Evolutionary conservation across 1,140 invertebrate species (phyloP), one percentile per base, ranked within the genome.

Genomic region (Magallana angulata): DNA sequence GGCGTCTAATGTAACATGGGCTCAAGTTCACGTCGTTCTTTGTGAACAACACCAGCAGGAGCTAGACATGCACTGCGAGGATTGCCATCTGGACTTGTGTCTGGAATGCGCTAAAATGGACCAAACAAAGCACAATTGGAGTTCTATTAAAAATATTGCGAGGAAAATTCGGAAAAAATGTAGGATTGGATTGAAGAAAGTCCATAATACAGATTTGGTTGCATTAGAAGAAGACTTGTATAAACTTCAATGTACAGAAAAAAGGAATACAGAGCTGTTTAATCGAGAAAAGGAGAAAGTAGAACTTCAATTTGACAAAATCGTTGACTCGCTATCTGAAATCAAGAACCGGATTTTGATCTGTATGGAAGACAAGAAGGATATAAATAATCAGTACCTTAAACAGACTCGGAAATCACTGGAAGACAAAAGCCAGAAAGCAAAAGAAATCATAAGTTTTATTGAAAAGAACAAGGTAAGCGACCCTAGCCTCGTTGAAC

Each of bases 291-390:
- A 64, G 16, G 60, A 64, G 7, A 64, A 64, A 64, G 16, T 64
- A n/a, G 16, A 64, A 64, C 16, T 64, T 64, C 60, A 64, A 18
- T 64, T 64, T 64, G 60, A 64, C 18, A n/a, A n/a, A 64, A 64
- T 64, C 18, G 60, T 64, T 6, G 6, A 64, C 16, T n/a, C 60
- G 18, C 11, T 64, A 64, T 16, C 60, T 7, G 14, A 64, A n/a
- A 18, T 64, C 18, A 14, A 64, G 60, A 18, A 64, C 14, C 16
- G 18, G 18, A n/a, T 64, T n/a, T 64, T 64, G 11, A 14, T 0
- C 14, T 64, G 60, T 64, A n/a, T 64, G 60, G 18, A 64, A 64
- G 18, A 36, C 36, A 36, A 36, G 36, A 36, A 36, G 36, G 36
- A 36, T 36, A 36, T 4, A 36, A 36, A 1, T 36, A 36, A 36